These are phyloP conservation scores for Adela reaumurella DNA, from an alignment of 2,888 invertebrate species.

Conservation along the genomic window DNA sequence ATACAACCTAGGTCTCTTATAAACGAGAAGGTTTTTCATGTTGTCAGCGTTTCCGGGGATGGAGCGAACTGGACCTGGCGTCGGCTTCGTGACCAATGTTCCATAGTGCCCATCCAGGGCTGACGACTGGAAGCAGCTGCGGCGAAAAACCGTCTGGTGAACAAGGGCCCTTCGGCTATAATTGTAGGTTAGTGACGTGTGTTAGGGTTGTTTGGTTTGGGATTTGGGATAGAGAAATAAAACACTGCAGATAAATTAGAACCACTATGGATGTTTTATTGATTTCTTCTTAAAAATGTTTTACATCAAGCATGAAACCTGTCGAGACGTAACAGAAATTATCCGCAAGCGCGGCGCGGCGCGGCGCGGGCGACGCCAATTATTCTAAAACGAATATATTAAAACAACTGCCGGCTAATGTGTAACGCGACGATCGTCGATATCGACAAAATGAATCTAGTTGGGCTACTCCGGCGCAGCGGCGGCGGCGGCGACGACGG, in stretches of 20 bases:
- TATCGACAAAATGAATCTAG: neutral
- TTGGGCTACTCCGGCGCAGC: slow-evolving; percentile 3
- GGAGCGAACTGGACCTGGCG: no score
- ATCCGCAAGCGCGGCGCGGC: slow-evolving; percentile 26
- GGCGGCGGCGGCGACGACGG: slow-evolving; percentile 14
- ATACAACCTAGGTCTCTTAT: no score
- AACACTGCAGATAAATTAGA: slow-evolving; percentile 34
- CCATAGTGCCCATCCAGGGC: no score
- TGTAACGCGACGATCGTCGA: neutral
- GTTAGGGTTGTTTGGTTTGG: no score
- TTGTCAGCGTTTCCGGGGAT: no score
- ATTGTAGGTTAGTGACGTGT: no score
- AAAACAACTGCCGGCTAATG: slow-evolving; percentile 14
- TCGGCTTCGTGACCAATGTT: no score
- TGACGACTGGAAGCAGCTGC: no score
- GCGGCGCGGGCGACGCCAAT: slow-evolving; percentile 21
- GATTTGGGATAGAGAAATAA: no score
- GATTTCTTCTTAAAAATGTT: slow-evolving; percentile 42
- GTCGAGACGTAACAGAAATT: slow-evolving; percentile 25
- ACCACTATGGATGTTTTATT: slow-evolving; percentile 59
- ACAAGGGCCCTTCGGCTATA: no score
- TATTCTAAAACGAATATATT: slow-evolving; percentile 56
- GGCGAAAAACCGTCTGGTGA: no score
- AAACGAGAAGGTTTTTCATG: no score
- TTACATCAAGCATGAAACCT: slow-evolving; percentile 50